Evolutionary conservation across 2,888 invertebrate species (phyloP).

Genomic region (Drosophila mimetica): DNA sequence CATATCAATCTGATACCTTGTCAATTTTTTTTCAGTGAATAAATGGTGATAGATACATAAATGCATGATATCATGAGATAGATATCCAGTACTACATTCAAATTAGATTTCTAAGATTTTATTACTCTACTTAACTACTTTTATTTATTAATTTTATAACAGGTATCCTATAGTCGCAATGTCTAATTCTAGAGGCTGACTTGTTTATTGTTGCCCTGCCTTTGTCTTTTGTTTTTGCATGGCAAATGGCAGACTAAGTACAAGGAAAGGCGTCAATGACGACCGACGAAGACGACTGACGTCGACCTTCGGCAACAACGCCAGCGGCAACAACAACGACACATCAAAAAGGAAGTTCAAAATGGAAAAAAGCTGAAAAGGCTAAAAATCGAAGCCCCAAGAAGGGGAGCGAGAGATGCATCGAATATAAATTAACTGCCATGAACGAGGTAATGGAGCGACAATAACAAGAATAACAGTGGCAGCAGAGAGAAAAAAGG

Average conservation of each 20-base stretch:
- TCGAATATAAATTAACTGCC: conserved; percentile 76
- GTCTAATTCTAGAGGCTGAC: background rate
- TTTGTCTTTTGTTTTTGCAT: conserved; percentile 50
- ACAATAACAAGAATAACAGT: conserved; percentile 41
- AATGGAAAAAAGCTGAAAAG: conserved; percentile 41
- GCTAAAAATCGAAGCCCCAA: conserved; percentile 7
- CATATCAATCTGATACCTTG: too few species aligned
- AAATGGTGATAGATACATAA: too few species aligned
- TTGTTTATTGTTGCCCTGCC: conserved; percentile 39
- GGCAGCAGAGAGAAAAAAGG: conserved; percentile 16
- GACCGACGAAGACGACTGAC: conserved; percentile 36
- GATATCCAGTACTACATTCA: too few species aligned
- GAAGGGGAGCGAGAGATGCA: conserved; percentile 50
- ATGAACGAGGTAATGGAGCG: conserved; percentile 72
- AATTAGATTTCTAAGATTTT: too few species aligned
- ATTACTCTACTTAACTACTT: too few species aligned
- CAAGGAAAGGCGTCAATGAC: conserved; percentile 75
- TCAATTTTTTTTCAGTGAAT: too few species aligned
- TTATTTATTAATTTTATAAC: background rate
- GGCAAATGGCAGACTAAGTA: conserved; percentile 58
- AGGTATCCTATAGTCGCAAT: conserved; percentile 17
- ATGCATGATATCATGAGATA: too few species aligned
- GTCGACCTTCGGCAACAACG: conserved; percentile 40
- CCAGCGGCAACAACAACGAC: conserved; percentile 25
- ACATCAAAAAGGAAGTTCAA: conserved; percentile 62